These are phyloP conservation scores for Xylocopa sonorina DNA, from an alignment of 1,140 invertebrate genomes.

Conservation along the genomic window DNA sequence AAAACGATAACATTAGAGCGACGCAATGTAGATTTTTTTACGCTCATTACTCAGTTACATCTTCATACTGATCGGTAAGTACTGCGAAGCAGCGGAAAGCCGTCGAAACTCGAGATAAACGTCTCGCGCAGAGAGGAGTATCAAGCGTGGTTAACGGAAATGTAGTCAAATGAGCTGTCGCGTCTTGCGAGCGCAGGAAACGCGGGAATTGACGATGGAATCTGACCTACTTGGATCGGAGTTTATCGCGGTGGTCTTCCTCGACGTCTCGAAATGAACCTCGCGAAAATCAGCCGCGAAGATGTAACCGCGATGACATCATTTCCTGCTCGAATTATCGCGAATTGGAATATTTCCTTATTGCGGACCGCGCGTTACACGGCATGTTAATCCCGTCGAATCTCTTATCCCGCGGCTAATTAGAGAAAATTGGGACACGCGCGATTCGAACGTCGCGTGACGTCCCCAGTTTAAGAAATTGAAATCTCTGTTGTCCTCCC, in stretches of 20 bases:
- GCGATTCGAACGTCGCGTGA: no score
- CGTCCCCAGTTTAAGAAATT: not conserved
- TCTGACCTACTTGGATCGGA: constrained; percentile 56
- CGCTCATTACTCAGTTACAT: no score
- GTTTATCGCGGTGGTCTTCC: constrained; percentile 36
- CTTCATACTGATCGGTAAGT: no score
- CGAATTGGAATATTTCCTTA: constrained; percentile 25
- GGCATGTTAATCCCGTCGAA: not conserved
- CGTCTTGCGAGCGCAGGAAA: constrained; percentile 55
- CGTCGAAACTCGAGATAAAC: no score
- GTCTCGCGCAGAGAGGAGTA: no score
- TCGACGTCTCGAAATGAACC: constrained; percentile 31
- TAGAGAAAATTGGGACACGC: not conserved
- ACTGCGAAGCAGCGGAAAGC: no score
- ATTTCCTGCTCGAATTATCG: constrained; percentile 1
- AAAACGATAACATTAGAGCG: no score
- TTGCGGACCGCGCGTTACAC: not conserved
- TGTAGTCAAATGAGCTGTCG: constrained; percentile 17
- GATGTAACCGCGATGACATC: constrained; percentile 8
- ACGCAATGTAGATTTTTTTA: no score
- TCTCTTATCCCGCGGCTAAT: not conserved
- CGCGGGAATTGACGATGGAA: constrained; percentile 48
- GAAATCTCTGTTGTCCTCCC: no score
- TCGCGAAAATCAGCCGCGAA: not conserved
- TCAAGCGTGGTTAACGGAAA: no score